phyloP scores from a whole-genome alignment of 2,888 invertebrate genomes.

The Drosophila anceps region DNA sequence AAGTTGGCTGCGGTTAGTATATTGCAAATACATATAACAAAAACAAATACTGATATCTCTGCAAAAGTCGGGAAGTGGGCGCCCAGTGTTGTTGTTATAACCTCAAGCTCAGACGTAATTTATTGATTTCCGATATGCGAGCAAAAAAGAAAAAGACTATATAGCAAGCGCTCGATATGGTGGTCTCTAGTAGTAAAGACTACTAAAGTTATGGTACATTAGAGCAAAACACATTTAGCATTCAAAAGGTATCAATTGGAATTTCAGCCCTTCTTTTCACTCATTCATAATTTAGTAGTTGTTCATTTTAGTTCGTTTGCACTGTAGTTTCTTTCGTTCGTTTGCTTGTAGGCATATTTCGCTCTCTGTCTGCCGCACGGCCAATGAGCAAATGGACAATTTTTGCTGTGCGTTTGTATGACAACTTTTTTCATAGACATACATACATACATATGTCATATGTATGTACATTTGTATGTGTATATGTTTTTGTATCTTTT shows the following conservation, averaged over 20 bases:
- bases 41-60: conserved; percentile 4
- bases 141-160: conserved; percentile 1
- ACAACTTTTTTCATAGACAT: conserved; percentile 10
- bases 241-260: conserved; percentile 3
- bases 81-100: conserved; percentile 9
- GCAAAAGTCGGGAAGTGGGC: conserved; percentile 45
- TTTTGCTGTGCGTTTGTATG: conserved; percentile 7
- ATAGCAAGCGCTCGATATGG: background rate
- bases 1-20: conserved; percentile 41
- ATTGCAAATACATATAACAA: conserved; percentile 9
- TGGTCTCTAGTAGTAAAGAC: background rate
- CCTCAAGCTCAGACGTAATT: conserved; percentile 19
- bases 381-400: background rate
- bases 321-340: background rate
- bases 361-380: background rate
- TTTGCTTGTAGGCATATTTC: background rate
- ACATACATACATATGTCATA: background rate
- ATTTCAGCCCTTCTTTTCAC: background rate
- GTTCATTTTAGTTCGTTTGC: conserved; percentile 5
- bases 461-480: background rate
- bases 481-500: conserved; percentile 6
- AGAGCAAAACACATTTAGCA: background rate
- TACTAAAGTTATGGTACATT: background rate
- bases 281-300: conserved; percentile 5
- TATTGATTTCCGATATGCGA: conserved; percentile 50